phyloP scores from a whole-genome alignment of 2,888 invertebrate genomes.

The Lomographa bimaculata region DNA sequence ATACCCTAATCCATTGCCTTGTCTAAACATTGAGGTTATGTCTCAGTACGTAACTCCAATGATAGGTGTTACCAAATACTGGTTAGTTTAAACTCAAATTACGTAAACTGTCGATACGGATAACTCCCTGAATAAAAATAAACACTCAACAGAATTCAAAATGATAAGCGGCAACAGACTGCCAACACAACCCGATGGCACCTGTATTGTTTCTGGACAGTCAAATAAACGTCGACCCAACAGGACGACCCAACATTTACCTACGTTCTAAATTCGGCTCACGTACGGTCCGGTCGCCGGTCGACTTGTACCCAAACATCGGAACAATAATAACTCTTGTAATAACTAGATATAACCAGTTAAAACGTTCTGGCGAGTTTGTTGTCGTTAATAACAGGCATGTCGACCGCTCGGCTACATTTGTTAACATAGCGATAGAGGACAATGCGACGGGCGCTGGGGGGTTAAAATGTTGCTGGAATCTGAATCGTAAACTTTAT shows the following conservation, averaged over 20 bases:
- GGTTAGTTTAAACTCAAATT: too few species aligned
- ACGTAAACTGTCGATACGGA: too few species aligned
- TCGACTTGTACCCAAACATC: slow-evolving; percentile 33
- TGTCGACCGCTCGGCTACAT: slow-evolving; percentile 59
- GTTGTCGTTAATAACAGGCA: slow-evolving; percentile 55
- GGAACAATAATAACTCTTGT: slow-evolving; percentile 44
- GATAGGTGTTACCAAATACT: too few species aligned
- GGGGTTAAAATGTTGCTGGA: slow-evolving; percentile 39
- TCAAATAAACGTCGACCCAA: slow-evolving; percentile 31
- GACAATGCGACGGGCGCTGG: slow-evolving; percentile 33
- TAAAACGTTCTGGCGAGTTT: slow-evolving; percentile 29
- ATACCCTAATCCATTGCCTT: too few species aligned
- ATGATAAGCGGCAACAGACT: slow-evolving; percentile 18
- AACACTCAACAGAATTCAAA: slow-evolving; percentile 20
- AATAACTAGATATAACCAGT: slow-evolving; percentile 44
- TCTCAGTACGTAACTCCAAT: too few species aligned
- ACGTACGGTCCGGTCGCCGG: slow-evolving; percentile 32
- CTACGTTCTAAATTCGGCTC: slow-evolving; percentile 25
- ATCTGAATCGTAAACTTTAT: too few species aligned
- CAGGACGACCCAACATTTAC: slow-evolving; percentile 22
- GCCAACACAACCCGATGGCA: slow-evolving; percentile 27
- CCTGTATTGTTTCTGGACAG: slow-evolving; percentile 26
- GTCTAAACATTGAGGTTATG: too few species aligned
- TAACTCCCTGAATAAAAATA: slow-evolving; percentile 7
- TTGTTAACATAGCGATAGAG: slow-evolving; percentile 56